These are phyloP conservation scores for Hyalella azteca DNA, from an alignment of 2,888 invertebrate genomes.

Conservation along the genomic window DNA sequence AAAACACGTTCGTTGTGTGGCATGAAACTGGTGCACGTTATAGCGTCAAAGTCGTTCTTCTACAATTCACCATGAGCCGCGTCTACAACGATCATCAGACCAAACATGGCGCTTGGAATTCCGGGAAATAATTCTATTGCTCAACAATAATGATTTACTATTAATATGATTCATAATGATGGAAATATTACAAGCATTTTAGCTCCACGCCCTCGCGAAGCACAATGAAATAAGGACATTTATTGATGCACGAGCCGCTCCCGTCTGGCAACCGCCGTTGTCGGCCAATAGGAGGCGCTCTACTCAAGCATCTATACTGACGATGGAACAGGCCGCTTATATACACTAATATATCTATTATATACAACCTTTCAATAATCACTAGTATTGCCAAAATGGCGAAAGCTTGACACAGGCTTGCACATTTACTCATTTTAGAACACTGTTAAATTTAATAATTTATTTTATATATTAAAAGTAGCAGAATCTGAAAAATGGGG, in stretches of 20 bases:
- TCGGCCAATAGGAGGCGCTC: too few species aligned
- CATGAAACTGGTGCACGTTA: too few species aligned
- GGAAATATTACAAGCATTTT: neutral
- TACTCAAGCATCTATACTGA: neutral
- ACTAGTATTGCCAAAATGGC: conserved; percentile 24
- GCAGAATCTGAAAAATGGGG: too few species aligned
- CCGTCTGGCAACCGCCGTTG: neutral
- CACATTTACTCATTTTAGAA: too few species aligned
- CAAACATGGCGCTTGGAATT: too few species aligned
- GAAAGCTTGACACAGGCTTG: too few species aligned
- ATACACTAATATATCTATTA: neutral
- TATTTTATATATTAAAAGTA: too few species aligned
- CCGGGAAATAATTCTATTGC: neutral
- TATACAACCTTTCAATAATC: conserved; percentile 25
- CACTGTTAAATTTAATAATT: too few species aligned
- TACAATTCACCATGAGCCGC: too few species aligned
- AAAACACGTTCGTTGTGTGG: too few species aligned
- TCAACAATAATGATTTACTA: conserved; percentile 10
- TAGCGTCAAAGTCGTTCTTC: too few species aligned
- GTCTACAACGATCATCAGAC: too few species aligned
- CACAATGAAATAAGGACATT: neutral
- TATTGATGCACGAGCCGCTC: neutral
- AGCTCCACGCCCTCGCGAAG: neutral
- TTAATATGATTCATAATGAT: neutral
- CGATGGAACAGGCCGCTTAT: conserved; percentile 3